phyloP scores from a whole-genome alignment of 2,888 invertebrate genomes.

The Caenorhabditis auriculariae region DNA sequence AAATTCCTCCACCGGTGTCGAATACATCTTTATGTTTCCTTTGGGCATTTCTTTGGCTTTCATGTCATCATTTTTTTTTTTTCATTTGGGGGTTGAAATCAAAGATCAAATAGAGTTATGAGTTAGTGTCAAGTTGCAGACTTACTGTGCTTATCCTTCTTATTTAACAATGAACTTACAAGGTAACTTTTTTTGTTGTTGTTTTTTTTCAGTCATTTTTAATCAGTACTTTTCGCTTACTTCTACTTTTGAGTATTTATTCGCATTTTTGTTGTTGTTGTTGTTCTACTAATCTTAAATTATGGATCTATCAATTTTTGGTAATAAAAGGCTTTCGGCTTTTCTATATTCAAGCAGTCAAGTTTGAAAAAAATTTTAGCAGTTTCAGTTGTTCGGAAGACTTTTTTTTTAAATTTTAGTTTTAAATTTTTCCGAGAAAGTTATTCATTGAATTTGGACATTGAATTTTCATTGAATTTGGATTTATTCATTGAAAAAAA shows the following conservation, averaged over 20 bases:
- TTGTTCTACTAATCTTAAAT: neutral
- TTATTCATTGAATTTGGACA: neutral
- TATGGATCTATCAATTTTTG: neutral
- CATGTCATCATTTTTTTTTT: neutral
- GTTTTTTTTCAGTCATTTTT: neutral
- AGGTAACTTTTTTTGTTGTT: neutral
- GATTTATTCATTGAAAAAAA: no score
- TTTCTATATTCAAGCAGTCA: neutral
- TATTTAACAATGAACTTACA: no score
- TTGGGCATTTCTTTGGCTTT: no score
- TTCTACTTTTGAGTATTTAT: neutral
- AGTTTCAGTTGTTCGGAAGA: neutral
- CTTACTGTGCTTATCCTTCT: no score
- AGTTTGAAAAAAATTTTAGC: neutral
- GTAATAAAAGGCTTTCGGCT: neutral
- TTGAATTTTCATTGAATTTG: no score
- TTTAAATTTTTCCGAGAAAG: neutral
- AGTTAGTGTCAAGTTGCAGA: no score
- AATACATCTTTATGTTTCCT: no score
- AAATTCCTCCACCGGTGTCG: neutral
- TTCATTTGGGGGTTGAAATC: no score
- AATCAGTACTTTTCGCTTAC: neutral
- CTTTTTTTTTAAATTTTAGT: neutral
- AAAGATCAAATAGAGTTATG: no score
- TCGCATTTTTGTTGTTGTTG: neutral